Evolutionary conservation across 1,140 invertebrate species (phyloP).

Genomic region (Drosophila sproati): DNA sequence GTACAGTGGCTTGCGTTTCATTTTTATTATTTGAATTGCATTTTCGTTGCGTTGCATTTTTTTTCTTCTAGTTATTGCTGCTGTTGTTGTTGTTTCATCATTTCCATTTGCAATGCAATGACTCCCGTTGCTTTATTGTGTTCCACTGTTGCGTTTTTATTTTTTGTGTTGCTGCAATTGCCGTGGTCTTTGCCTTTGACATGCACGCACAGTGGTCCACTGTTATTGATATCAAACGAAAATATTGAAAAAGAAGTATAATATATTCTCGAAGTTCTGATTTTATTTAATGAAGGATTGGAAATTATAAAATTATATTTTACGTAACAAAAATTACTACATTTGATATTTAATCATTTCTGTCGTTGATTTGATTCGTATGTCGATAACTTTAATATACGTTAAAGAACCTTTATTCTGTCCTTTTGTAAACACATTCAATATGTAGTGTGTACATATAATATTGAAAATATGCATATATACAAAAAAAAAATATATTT

Average conservation of each 20-base stretch:
- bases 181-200: conserved; percentile 18
- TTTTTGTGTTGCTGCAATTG: conserved; percentile 8
- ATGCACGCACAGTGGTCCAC: conserved; percentile 33
- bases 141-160: background rate
- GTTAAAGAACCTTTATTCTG: too few species aligned
- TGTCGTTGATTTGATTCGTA: too few species aligned
- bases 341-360: too few species aligned
- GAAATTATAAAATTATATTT: too few species aligned
- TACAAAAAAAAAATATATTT: background rate
- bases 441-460: background rate
- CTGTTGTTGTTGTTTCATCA: conserved; percentile 21
- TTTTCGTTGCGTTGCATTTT: conserved; percentile 15
- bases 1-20: conserved; percentile 40
- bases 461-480: background rate
- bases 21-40: conserved; percentile 25
- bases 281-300: too few species aligned
- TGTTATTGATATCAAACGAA: background rate
- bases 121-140: conserved; percentile 21
- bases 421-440: too few species aligned
- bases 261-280: too few species aligned
- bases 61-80: conserved; percentile 11
- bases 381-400: too few species aligned
- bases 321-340: too few species aligned
- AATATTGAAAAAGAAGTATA: background rate
- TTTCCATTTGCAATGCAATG: conserved; percentile 32